Base-by-base conservation (phyloP, 2,797 vertebrate genomes). In the Tapera naevia region DNA sequence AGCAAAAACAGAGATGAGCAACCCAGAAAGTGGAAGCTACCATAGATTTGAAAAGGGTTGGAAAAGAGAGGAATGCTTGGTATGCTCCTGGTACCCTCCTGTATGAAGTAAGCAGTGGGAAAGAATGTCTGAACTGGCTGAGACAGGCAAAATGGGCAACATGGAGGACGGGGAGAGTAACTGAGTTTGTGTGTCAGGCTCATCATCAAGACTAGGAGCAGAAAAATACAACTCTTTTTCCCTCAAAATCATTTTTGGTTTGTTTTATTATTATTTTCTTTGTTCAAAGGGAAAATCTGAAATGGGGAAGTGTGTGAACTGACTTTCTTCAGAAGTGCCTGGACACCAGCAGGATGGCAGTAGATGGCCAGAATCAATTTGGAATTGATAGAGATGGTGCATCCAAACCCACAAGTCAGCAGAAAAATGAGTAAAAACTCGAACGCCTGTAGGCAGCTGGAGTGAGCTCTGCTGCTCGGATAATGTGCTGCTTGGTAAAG, bases 81-180 rank as follows among this genome's bases (percentile, higher is more conserved):
- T 35, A 1, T 0, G 0, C 11, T 33, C 23, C 46, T 25, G 5
- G 54, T 37, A n/a, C 0, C 25, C 22, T 70, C 22, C 85, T 2
- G 3, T 4, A 1, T 17, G 24, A 43, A 28, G 15, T 1, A 4
- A 27, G 61, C 0, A 1, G 7, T 22, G 67, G 46, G 8, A 24
- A 4, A 27, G 51, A 54, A 0, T 5, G 16, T 22, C 22, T 16
- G 43, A 21, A 4, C 18, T 4, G 71, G 35, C 14, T 1, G 12
- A 24, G 84, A 3, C 6, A 10, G 61, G 85, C 30, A 7, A 35
- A 54, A 60, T 41, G 51, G 66, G 1, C 10, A 5, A 24, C 13
- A 5, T 24, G 17, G 56, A 19, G 54, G 32, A 4, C 15, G 19
- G 30, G 53, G 41, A 53, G 3, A 5, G 27, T 4, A 16, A 5